Conservation (phyloP, 1,140 invertebrate species). For the Manduca sexta region DNA sequence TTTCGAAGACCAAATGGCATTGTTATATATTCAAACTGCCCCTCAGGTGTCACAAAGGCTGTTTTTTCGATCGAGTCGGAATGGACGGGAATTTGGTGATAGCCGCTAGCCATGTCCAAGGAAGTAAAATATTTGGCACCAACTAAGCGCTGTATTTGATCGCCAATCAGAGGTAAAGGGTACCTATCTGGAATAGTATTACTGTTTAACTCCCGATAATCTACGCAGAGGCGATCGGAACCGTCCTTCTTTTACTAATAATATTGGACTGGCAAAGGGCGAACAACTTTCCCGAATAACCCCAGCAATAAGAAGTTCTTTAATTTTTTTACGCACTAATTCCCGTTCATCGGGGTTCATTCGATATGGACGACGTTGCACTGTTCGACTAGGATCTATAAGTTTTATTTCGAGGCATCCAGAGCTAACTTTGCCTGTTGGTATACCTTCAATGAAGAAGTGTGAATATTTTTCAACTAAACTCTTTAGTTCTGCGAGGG, state of each 20-base stretch:
- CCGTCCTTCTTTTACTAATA: not conserved
- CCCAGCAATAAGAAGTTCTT: not conserved
- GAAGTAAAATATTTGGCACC: not conserved
- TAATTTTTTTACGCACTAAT: not conserved
- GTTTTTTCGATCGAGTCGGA: conserved; percentile 9
- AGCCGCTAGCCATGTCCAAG: not conserved
- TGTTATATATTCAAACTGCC: conserved; percentile 15
- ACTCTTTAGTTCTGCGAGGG: not conserved
- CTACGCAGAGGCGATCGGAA: not conserved
- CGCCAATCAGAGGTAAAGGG: too few species aligned
- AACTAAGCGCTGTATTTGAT: not conserved
- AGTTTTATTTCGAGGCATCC: not conserved
- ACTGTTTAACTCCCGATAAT: too few species aligned
- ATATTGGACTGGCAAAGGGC: not conserved
- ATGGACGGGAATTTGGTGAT: too few species aligned
- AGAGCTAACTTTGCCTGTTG: not conserved
- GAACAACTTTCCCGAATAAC: not conserved
- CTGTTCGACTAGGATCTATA: not conserved
- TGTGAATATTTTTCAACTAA: not conserved
- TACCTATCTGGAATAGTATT: too few species aligned
- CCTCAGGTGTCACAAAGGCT: conserved; percentile 53
- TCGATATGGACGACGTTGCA: not conserved
- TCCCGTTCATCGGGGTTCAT: not conserved
- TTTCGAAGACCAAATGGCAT: conserved; percentile 45
- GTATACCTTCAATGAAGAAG: not conserved